Base-by-base conservation (phyloP, 64 coral and sea anemone genomes). In the Astreopora myriophthalma region DNA sequence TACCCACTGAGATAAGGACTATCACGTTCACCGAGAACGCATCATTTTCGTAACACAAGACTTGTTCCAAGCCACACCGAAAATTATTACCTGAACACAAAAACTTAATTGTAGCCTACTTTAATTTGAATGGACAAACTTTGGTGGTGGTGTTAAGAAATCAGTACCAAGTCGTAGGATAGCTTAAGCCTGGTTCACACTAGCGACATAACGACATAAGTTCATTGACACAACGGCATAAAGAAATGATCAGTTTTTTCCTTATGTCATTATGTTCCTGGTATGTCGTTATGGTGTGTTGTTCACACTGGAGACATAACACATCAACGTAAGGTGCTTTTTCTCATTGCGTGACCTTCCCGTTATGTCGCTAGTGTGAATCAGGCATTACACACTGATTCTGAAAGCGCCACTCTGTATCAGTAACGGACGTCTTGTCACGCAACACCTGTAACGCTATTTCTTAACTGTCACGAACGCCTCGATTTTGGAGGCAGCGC, bases 401-500 rank as follows among this genome's bases (percentile, higher is more conserved):
- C 52, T 51, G 24, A 48, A 78, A 78, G 29, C 11, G 44, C 2
- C 51, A 34, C 76, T 80, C 29, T 48, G n/a, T 78, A 30, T 44
- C n/a, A 78, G 17, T 62, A 10, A 80, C 14, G 8, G 24, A 58
- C 24, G 76, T 19, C 48, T 25, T 80, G 76, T 80, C 28, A 80
- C 76, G 48, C 32, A 64, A 7, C 29, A 17, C 17, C 6, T 17
- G 33, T 83, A 14, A 65, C 32, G 57, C n/a, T 31, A 80, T 83
- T 19, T 79, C 48, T 19, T 13, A 20, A 83, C 11, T 83, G 52
- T 87, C 74, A 97, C 28, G 87, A 94, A 37, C 79, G 89, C 35
- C 78, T 74, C 14, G 73, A 66, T 75, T 96, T 97, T 22, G 97
- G 94, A 20, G 97, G 97, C 8, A 93, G 69, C 31, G 92, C 92